phyloP scores from a whole-genome alignment of 64 coral and sea anemone genomes.

The Stichodactyla mertensii region DNA sequence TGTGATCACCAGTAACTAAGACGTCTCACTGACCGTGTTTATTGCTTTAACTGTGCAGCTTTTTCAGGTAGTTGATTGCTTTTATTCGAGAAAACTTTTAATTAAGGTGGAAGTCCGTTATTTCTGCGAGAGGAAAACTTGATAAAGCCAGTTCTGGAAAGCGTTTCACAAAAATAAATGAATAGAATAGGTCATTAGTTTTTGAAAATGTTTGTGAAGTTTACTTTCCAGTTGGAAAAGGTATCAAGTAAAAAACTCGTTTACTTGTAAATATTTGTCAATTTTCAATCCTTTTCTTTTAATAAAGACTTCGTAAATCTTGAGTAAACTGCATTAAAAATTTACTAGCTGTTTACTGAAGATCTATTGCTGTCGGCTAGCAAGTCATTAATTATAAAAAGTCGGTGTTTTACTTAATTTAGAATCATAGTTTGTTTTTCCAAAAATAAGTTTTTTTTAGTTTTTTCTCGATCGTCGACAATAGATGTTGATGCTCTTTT shows the following conservation, averaged over 20 bases:
- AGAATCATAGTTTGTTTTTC: background rate
- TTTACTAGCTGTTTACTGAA: background rate
- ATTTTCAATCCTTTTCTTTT: background rate
- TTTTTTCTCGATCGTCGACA: background rate
- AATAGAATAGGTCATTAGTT: background rate
- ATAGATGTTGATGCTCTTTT: background rate
- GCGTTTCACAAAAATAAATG: background rate
- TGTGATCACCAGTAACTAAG: background rate
- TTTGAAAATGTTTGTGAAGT: background rate
- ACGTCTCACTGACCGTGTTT: slow-evolving; percentile 8
- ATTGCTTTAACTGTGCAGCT: background rate
- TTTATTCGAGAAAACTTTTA: background rate
- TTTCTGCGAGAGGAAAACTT: background rate
- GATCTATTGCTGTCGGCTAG: background rate
- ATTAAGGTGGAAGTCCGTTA: background rate
- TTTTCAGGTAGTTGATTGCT: slow-evolving; percentile 12
- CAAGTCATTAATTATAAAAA: slow-evolving; percentile 11
- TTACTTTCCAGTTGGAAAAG: background rate
- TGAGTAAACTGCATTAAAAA: background rate
- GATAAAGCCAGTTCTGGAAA: background rate
- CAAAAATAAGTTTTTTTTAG: background rate
- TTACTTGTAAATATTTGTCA: background rate
- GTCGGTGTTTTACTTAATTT: background rate
- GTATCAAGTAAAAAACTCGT: background rate
- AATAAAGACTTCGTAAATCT: background rate